These are phyloP conservation scores for Mormoops blainvillei DNA, from an alignment of 2,113 vertebrate genomes.

Conservation along the genomic window DNA sequence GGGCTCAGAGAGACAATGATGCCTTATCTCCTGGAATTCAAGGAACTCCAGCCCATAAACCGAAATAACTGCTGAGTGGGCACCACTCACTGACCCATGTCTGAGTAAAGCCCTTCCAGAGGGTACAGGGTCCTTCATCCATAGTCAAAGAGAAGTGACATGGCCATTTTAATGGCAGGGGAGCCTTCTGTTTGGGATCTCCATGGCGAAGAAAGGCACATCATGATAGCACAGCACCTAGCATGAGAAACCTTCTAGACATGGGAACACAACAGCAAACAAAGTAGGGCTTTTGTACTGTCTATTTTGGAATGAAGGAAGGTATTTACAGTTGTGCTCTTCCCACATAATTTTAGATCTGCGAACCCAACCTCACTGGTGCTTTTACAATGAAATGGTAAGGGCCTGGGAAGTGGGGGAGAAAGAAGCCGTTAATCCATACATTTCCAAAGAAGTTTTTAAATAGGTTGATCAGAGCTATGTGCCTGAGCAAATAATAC, in stretches of 20 bases:
- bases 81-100: constrained; percentile 52
- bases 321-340: not conserved
- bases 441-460: constrained; percentile 4
- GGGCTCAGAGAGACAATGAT: constrained; percentile 8
- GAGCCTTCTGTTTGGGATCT: constrained; percentile 1
- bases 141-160: constrained; percentile 46
- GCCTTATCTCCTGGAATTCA: constrained; percentile 64
- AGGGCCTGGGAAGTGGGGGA: not conserved
- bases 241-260: not conserved
- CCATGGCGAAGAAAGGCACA: not conserved
- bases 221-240: not conserved
- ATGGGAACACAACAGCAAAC: not conserved
- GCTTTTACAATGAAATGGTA: not conserved
- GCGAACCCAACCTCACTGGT: not conserved
- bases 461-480: not conserved
- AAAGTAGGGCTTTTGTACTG: not conserved
- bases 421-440: not conserved
- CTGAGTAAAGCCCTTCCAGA: not conserved
- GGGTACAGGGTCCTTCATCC: not conserved
- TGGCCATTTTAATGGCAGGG: constrained; percentile 7
- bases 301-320: not conserved
- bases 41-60: constrained; percentile 39
- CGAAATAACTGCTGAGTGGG: constrained; percentile 48
- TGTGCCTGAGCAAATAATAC: not conserved
- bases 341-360: not conserved